phyloP scores from a whole-genome alignment of 2,797 vertebrate genomes.

The Pipistrellus pygmaeus region DNA sequence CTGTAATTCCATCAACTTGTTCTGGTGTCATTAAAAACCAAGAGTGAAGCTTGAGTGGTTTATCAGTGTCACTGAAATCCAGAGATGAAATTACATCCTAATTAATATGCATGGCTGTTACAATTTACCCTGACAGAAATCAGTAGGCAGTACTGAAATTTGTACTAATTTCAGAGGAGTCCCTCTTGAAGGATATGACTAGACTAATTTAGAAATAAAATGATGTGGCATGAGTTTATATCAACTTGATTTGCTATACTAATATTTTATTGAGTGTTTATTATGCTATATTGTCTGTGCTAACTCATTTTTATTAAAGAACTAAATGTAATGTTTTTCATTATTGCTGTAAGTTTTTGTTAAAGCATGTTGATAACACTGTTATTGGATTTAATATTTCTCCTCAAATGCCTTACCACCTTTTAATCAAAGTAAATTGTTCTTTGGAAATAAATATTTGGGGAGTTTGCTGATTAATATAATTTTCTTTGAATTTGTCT shows the following conservation, averaged over 20 bases:
- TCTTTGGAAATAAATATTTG: conserved; percentile 57
- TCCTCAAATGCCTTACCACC: not conserved
- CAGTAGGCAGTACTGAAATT: conserved; percentile 77
- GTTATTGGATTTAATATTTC: conserved; percentile 50
- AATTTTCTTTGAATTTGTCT: conserved; percentile 44
- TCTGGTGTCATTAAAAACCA: conserved; percentile 77
- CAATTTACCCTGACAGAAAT: conserved; percentile 74
- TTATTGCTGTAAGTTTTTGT: conserved; percentile 32
- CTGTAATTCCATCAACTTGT: conserved; percentile 81
- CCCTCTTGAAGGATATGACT: conserved; percentile 14
- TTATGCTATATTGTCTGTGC: not conserved
- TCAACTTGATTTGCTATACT: conserved; percentile 36
- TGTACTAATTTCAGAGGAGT: conserved; percentile 32
- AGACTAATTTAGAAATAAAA: conserved; percentile 51
- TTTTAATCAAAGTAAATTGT: conserved; percentile 61
- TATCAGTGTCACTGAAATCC: conserved; percentile 79
- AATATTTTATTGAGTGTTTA: not conserved
- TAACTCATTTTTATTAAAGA: conserved; percentile 36
- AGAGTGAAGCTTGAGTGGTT: conserved; percentile 78
- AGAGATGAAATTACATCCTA: conserved; percentile 81
- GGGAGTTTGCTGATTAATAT: conserved; percentile 50
- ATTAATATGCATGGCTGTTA: conserved; percentile 79
- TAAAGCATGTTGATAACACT: conserved; percentile 51
- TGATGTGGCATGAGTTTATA: not conserved
- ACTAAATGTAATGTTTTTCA: conserved; percentile 58